Percentiles rank a stretch among this genome's conserved stretches.
phyloP scores from a whole-genome alignment of 1,140 invertebrate species.

The Bombus terrestris region DNA sequence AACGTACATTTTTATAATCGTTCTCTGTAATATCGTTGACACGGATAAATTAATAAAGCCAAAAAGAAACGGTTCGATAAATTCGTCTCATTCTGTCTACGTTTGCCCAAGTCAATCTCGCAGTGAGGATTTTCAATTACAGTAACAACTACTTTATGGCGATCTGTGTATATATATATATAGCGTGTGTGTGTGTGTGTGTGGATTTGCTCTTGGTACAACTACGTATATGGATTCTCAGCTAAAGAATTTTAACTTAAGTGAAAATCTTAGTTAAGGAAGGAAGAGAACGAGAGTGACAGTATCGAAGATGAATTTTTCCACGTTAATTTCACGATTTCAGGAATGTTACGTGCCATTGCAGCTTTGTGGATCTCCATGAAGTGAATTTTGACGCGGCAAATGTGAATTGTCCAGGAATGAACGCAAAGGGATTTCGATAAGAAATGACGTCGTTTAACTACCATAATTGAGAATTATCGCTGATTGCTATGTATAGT shows the following conservation, averaged over 20 bases:
- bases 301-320: not conserved
- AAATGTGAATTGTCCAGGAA: not conserved
- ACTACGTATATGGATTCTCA: no score
- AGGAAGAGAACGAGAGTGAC: not conserved
- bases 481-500: no score
- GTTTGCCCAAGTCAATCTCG: not conserved
- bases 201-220: no score
- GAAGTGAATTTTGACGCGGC: not conserved
- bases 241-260: no score
- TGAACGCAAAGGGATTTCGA: not conserved
- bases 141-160: no score
- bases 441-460: not conserved
- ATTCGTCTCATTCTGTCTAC: slow-evolving; percentile 3
- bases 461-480: no score
- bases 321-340: not conserved
- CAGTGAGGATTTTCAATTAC: not conserved
- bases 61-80: slow-evolving; percentile 4
- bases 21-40: slow-evolving; percentile 12
- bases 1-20: slow-evolving; percentile 10
- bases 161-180: no score
- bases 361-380: not conserved
- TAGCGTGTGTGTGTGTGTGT: no score
- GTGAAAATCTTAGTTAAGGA: not conserved
- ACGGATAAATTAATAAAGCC: slow-evolving; percentile 36
- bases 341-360: not conserved